Evolutionary conservation across 2,888 invertebrate species (phyloP).

Genomic region (Lacanobia wlatinum): DNA sequence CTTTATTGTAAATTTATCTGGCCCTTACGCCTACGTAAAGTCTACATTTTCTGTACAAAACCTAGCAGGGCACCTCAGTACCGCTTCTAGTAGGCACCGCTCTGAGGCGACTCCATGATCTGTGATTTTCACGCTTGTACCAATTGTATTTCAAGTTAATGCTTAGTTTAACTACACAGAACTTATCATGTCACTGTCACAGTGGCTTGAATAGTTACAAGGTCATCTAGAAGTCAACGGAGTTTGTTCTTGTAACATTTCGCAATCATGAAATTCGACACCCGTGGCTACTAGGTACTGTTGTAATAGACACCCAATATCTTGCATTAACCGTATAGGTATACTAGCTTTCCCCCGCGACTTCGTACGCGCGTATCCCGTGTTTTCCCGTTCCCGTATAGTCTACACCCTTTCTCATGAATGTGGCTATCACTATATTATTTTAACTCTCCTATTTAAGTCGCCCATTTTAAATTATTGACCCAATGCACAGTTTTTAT

Average conservation of each 20-base stretch:
- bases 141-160: constrained; percentile 12
- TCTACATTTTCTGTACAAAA: too few relatives aligned
- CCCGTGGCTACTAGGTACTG: not conserved
- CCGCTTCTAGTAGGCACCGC: too few relatives aligned
- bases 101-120: not conserved
- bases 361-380: too few relatives aligned
- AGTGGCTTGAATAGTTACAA: constrained; percentile 8
- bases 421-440: not conserved
- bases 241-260: constrained; percentile 1
- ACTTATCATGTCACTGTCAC: constrained; percentile 32
- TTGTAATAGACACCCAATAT: not conserved
- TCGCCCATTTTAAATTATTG: not conserved
- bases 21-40: too few relatives aligned
- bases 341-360: too few relatives aligned
- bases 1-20: too few relatives aligned
- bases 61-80: not conserved
- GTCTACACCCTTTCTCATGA: too few relatives aligned
- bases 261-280: not conserved
- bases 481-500: not conserved
- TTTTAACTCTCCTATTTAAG: not conserved
- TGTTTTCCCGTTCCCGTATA: too few relatives aligned
- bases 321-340: too few relatives aligned
- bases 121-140: constrained; percentile 7
- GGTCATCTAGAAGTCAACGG: not conserved
- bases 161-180: constrained; percentile 6